A percentile compares a stretch with the other conserved stretches of the same genome.
Conservation (phyloP, 2,888 invertebrate species). For the Mythimna lalbum region DNA sequence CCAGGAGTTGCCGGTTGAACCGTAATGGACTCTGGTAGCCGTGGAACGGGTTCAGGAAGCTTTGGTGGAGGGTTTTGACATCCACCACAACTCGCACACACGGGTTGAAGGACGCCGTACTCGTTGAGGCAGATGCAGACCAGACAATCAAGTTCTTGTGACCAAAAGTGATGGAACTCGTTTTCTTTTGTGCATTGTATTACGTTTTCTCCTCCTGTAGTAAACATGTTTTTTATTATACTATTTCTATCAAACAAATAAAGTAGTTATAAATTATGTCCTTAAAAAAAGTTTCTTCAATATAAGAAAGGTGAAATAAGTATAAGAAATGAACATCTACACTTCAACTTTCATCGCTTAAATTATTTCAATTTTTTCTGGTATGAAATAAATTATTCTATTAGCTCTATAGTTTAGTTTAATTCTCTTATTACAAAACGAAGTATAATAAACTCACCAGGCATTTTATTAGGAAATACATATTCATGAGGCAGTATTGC, state of each 20-base stretch:
- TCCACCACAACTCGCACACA: conserved; percentile 77
- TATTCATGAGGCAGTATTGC: conserved; percentile 70
- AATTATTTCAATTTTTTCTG: too few species aligned
- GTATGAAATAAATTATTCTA: background rate
- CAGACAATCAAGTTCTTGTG: conserved; percentile 70
- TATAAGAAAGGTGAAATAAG: background rate
- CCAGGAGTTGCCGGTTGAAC: conserved; percentile 33
- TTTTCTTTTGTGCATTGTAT: conserved; percentile 72
- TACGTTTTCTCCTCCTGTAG: conserved; percentile 71
- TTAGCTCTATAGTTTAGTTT: background rate
- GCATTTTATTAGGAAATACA: conserved; percentile 69
- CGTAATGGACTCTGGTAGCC: conserved; percentile 41
- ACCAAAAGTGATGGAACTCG: conserved; percentile 76
- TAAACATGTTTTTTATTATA: background rate
- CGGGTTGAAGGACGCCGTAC: conserved; percentile 68
- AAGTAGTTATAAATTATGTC: background rate
- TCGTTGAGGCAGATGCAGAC: conserved; percentile 79
- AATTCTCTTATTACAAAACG: background rate
- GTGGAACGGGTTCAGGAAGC: conserved; percentile 33
- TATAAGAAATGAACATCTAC: background rate
- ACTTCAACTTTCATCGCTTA: background rate
- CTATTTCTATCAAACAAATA: background rate
- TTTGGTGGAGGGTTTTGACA: conserved; percentile 61
- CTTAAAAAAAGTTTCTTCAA: background rate
- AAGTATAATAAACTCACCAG: conserved; percentile 67